phyloP scores from a whole-genome alignment of 2,113 vertebrate species.

The Trochalopteron elliotii region DNA sequence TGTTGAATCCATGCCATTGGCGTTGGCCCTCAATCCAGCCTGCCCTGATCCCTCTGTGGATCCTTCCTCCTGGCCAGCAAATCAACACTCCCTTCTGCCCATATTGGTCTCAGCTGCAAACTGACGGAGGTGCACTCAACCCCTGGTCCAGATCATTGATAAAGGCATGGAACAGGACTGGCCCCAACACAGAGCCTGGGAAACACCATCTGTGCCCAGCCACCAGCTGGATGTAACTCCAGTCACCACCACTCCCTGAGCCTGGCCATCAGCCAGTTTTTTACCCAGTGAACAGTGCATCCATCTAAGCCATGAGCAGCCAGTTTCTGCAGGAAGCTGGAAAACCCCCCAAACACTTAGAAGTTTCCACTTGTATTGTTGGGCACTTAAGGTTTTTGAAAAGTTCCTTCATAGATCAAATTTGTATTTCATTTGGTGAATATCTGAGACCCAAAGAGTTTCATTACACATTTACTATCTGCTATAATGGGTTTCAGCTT shows the following conservation, averaged over 20 bases:
- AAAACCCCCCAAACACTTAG: accelerated
- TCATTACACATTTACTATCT: background rate
- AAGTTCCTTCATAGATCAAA: background rate
- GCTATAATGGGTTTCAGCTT: background rate
- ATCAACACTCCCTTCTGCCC: background rate
- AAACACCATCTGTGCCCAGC: accelerated
- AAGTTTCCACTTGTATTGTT: background rate
- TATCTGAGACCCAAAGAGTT: background rate
- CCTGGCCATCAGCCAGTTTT: background rate
- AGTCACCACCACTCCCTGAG: background rate
- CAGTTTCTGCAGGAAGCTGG: background rate
- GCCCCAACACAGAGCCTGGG: background rate
- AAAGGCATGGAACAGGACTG: background rate
- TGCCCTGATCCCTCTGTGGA: background rate
- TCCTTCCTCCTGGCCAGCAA: background rate
- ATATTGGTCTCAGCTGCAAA: background rate
- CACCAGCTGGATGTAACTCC: background rate
- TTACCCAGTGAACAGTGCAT: background rate
- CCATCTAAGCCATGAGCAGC: background rate
- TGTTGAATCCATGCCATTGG: background rate
- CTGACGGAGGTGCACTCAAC: too few relatives aligned
- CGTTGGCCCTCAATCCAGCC: background rate
- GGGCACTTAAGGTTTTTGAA: background rate
- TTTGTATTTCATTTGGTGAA: background rate
- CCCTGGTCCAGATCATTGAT: accelerated